Base-by-base conservation (phyloP, 1,140 invertebrate genomes). In the Marisa cornuarietis region DNA sequence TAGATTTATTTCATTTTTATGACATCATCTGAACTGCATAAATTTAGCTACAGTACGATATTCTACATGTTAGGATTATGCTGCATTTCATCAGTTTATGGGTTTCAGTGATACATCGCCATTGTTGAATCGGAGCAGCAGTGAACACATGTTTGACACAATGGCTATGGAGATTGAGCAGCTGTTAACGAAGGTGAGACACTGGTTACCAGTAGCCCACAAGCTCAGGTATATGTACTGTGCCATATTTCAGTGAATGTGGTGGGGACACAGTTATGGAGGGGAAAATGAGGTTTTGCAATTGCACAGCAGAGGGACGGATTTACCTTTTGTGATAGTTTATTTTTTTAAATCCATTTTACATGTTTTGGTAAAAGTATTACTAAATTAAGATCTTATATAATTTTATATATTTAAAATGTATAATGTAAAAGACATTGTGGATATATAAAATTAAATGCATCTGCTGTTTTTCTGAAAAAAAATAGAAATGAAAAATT, bases 81-180 rank as follows among this genome's bases (percentile, higher is more conserved):
- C 6, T 42, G 31, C 22, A 68, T 68, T 68, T 18, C 11, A 42
- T 22, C 1, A 10, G 22, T 52, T 49, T 79, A 9, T 68, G 52
- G 72, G 16, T 72, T 86, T 49, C 82, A 91, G 90, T 88, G 96
- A 97, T 86, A 95, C 94, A 83, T 93, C 95, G 24, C 96, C 96
- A 13, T 92, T 98, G 11, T 92, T 98, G 18, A 95, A 90, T 82
- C 88, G 94, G 81, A 83, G 90, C 31, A 90, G 88, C 78, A 95
- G 94, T 79, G 96, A 97, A 85, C 95, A 97, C 90, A 95, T 96
- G 90, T 98, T 98, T 90, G 96, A 98, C 85, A 96, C 96, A 4
- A 94, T 98, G 93, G 94, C 96, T 9, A 94, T 95, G 88, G 97
- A 99, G 92, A 95, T 99, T 82, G 96, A 98, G 90, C 94, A 96